Evolutionary conservation across 2,113 vertebrate species (phyloP).

Genomic region (Chamaea fasciata): DNA sequence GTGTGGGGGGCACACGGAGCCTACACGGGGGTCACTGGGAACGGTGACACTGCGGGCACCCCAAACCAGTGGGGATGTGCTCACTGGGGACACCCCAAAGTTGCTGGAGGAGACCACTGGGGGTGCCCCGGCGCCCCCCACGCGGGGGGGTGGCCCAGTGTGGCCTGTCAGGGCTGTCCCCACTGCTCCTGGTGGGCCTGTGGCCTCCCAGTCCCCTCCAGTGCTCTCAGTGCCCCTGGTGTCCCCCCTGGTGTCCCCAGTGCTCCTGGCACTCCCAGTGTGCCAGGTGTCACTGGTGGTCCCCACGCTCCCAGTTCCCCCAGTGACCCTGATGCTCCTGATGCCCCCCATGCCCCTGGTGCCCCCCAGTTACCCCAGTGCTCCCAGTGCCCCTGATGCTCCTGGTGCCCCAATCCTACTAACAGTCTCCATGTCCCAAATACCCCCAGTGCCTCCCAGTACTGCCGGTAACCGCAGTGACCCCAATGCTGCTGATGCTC

Average conservation of each 20-base stretch:
- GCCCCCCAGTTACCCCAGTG: too few relatives aligned
- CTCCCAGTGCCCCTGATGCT: too few relatives aligned
- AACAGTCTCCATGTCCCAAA: too few relatives aligned
- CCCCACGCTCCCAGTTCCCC: neutral
- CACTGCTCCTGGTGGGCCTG: neutral
- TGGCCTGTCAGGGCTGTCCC: neutral
- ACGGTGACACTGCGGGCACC: too few relatives aligned
- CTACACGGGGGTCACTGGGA: fast-evolving
- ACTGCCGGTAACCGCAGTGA: too few relatives aligned
- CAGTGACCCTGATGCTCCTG: too few relatives aligned
- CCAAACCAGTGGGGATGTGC: too few relatives aligned
- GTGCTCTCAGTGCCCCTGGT: neutral
- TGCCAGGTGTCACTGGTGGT: neutral
- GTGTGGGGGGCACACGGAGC: neutral
- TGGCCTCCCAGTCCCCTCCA: too few relatives aligned
- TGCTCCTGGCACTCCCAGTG: neutral
- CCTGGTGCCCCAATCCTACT: too few relatives aligned
- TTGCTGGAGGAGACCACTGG: neutral
- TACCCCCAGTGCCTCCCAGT: neutral
- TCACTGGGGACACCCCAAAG: neutral
- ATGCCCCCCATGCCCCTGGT: too few relatives aligned
- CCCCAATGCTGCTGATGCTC: too few relatives aligned
- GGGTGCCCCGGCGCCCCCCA: too few relatives aligned
- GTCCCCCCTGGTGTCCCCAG: neutral
- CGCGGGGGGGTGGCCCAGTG: fast-evolving